Evolutionary conservation across 2,888 invertebrate species (phyloP), one percentile per base, ranked within the genome.

Genomic region (Eueremaeus valkanovi): DNA sequence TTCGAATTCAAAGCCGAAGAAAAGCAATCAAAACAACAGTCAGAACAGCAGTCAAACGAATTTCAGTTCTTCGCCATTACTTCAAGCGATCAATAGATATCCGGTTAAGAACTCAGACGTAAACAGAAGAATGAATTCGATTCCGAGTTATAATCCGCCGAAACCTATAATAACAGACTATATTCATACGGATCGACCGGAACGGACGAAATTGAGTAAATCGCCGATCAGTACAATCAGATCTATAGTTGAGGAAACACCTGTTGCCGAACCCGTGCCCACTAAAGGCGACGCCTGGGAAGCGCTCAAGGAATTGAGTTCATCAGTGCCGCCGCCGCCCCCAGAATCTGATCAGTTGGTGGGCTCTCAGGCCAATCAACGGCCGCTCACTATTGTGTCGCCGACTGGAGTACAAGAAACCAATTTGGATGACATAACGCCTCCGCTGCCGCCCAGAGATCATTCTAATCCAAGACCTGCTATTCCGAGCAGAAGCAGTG

Each of bases 141-240:
- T 70, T n/a, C 74, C 74, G 11, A 51, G 75, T 40, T 75, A 75
- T 63, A 75, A 76, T 75, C 61, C 29, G 31, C 76, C 76, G 3
- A 74, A 76, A 33, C 76, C 76, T 13, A 74, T 74, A 13, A 68
- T 76, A 51, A 42, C 33, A 21, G 74, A 75, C 18, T n/a, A n/a
- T n/a, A n/a, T n/a, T n/a, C n/a, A n/a, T n/a, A n/a, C n/a, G n/a
- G n/a, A n/a, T n/a, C n/a, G n/a, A n/a, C 31, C 33, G n/a, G 31
- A 66, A 72, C 45, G 51, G 33, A 31, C 61, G 3, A 63, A 63
- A 63, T 42, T 42, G 3, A 40, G 11, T 24, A 36, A 40, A 42
- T 68, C 68, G 0, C 68, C 68, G 24, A 21, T 68, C 36, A 68
- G 42, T 68, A 68, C 68, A 0, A 21, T 68, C n/a, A 16, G 40